phyloP scores from a whole-genome alignment of 2,113 vertebrate species.

The Hirundichthys speculiger region DNA sequence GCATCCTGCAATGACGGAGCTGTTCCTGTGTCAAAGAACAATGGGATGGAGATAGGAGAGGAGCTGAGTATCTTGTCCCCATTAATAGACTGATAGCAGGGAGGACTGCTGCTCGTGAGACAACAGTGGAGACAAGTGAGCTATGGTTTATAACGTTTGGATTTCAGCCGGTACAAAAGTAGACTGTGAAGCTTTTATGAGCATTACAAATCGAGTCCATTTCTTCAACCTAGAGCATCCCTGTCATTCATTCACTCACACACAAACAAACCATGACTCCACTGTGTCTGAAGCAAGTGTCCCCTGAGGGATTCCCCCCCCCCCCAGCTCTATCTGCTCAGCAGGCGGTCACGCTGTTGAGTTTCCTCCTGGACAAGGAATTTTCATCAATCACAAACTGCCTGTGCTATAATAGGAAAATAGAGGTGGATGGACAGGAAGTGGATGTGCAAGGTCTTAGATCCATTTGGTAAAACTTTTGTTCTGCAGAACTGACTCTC shows the following conservation, averaged over 20 bases:
- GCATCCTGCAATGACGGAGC: constrained; percentile 51
- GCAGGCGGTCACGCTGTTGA: constrained; percentile 66
- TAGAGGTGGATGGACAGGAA: neutral
- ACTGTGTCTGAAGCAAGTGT: constrained; percentile 62
- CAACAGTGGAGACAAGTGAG: constrained; percentile 22
- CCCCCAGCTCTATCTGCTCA: constrained; percentile 43
- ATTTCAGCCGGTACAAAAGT: constrained; percentile 26
- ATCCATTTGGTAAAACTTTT: neutral
- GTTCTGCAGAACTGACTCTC: neutral
- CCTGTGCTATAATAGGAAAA: constrained; percentile 12
- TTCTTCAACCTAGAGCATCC: constrained; percentile 9
- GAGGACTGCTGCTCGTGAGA: neutral
- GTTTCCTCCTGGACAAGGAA: constrained; percentile 55
- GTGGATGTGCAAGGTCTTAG: neutral
- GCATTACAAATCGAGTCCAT: constrained; percentile 19
- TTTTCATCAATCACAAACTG: constrained; percentile 56
- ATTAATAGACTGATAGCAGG: constrained; percentile 18
- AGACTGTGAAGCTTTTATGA: constrained; percentile 43
- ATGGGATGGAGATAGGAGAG: constrained; percentile 40
- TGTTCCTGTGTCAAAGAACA: constrained; percentile 52
- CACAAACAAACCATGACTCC: constrained; percentile 52
- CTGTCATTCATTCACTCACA: constrained; percentile 31
- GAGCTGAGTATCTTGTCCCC: constrained; percentile 14
- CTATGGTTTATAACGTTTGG: constrained; percentile 36
- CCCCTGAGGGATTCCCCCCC: constrained; percentile 56